Base-by-base conservation (phyloP, 2,797 vertebrate species). In the Malacoraja senta region DNA sequence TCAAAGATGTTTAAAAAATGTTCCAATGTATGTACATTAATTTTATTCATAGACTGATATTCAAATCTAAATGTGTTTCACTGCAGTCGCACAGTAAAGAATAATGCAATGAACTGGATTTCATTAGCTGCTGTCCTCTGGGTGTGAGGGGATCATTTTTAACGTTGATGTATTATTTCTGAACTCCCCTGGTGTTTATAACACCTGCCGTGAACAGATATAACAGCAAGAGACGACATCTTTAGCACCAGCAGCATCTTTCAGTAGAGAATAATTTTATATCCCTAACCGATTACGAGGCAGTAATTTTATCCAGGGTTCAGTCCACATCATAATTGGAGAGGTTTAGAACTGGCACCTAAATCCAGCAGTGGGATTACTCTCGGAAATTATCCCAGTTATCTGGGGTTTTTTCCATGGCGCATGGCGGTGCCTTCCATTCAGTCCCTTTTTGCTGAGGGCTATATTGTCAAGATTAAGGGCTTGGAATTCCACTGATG, bases 261-360 rank as follows among this genome's bases (percentile, higher is more conserved):
- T 88, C 63, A 88, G 61, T 8, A 35, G 61, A 65, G 84, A 88
- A 63, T 88, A 88, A 88, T 88, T 88, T 88, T 88, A 88, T 88
- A 68, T 88, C 84, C 84, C 65, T 68, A 88, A 88, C 84, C 84
- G 84, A 88, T 88, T 88, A 65, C 63, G 65, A 35, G 84, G 63
- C 63, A 88, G 84, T 88, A 88, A 88, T 88, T 63, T 88, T 63
- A 88, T 88, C n/a, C n/a, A 88, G n/a, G 84, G 84, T 65, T 88
- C 84, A 88, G 84, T n/a, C 63, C 1, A 88, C 84, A 88, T 88
- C 84, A 88, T 68, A 88, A 88, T 88, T 88, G 84, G 68, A 88
- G 61, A 88, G 63, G 84, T 68, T 88, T 68, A 68, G 65, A 88
- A 88, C 63, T 88, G 84, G 19, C 84, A 88, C 35, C 84, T 68